phyloP scores from a whole-genome alignment of 2,888 invertebrate species.

The Pantelozetes paolii region DNA sequence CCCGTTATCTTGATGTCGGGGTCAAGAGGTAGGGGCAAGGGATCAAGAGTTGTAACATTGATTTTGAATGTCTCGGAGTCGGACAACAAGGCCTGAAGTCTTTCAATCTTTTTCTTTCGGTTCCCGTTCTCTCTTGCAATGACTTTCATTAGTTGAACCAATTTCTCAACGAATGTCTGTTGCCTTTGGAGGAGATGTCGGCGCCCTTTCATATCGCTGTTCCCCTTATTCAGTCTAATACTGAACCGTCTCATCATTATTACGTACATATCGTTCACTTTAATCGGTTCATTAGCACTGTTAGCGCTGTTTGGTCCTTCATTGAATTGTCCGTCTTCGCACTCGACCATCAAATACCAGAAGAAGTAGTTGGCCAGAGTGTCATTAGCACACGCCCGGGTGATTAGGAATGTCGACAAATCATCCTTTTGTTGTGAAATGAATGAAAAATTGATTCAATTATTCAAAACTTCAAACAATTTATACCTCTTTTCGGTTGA shows the following conservation, averaged over 20 bases:
- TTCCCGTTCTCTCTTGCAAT: conserved; percentile 87
- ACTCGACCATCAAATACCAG: conserved; percentile 93
- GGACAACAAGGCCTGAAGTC: conserved; percentile 74
- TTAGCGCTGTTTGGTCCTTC: not conserved
- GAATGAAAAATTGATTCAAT: not conserved
- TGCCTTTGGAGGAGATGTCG: conserved; percentile 74
- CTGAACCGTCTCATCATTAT: conserved; percentile 83
- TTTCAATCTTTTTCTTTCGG: conserved; percentile 83
- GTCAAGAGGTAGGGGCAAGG: conserved; percentile 89
- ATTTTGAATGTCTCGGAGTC: conserved; percentile 68
- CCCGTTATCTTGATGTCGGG: conserved; percentile 83
- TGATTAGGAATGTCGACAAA: conserved; percentile 83
- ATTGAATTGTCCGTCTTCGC: conserved; percentile 71
- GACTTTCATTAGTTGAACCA: conserved; percentile 78
- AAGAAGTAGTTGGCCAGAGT: conserved; percentile 92
- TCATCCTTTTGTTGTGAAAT: conserved; percentile 54
- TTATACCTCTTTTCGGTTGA: not conserved
- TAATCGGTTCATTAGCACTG: conserved; percentile 50
- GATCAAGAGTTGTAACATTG: conserved; percentile 83
- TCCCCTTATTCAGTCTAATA: conserved; percentile 58
- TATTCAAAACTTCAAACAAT: not conserved
- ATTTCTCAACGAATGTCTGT: conserved; percentile 81
- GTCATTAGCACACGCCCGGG: conserved; percentile 79
- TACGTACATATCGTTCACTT: conserved; percentile 78
- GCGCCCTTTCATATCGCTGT: conserved; percentile 52